Evolutionary conservation across 2,113 vertebrate genomes (phyloP).

Genomic region (Colaptes auratus): DNA sequence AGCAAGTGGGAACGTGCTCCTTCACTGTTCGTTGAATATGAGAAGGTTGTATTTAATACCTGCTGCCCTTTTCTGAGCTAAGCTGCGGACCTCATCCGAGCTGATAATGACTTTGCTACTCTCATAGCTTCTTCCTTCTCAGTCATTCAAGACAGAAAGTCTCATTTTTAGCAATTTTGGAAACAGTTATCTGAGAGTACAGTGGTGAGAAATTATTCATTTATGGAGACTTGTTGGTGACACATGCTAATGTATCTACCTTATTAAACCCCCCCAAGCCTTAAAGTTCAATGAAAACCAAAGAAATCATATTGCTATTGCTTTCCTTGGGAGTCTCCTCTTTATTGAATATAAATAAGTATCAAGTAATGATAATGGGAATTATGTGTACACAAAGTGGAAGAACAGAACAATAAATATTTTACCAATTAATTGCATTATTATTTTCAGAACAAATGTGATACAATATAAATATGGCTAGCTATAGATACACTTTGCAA

Average conservation of each 20-base stretch:
- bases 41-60: background rate
- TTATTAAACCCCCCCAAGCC: background rate
- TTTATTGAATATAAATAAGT: background rate
- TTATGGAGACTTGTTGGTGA: background rate
- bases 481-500: background rate
- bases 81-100: background rate
- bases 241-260: background rate
- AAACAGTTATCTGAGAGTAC: background rate
- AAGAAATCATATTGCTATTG: background rate
- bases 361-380: background rate
- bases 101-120: background rate
- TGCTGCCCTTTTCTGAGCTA: background rate
- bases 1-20: background rate
- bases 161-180: slow-evolving; percentile 10
- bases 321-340: background rate
- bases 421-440: background rate
- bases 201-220: background rate
- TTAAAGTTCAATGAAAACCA: background rate
- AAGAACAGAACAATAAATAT: background rate
- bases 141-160: background rate
- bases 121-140: background rate
- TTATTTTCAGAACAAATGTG: background rate
- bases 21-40: background rate
- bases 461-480: background rate
- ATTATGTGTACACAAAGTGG: background rate